A percentile compares a stretch with the other conserved stretches of the same genome.
These are phyloP conservation scores for Sesamia nonagrioides DNA, from an alignment of 1,140 invertebrate species.

Conservation along the genomic window DNA sequence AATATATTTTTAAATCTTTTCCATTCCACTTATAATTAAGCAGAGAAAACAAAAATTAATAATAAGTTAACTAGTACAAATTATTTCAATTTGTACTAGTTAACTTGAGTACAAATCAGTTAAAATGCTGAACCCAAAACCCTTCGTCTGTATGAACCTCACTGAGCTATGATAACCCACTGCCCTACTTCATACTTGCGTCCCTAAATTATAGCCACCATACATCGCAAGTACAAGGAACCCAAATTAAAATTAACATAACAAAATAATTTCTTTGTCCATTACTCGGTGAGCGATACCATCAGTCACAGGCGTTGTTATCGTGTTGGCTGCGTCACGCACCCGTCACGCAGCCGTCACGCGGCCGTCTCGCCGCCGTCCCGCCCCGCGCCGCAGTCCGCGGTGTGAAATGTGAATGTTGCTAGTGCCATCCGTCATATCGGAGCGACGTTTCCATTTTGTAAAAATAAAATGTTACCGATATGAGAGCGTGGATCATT, in stretches of 20 bases:
- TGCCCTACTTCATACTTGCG: background rate
- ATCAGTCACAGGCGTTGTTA: conserved; percentile 12
- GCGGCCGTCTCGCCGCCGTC: background rate
- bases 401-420: conserved; percentile 19
- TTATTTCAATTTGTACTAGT: no score
- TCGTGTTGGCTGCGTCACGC: background rate
- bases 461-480: conserved; percentile 11
- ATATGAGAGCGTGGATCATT: background rate
- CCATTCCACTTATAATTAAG: background rate
- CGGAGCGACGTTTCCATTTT: conserved; percentile 21
- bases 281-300: background rate
- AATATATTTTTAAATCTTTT: background rate
- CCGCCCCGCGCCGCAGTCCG: background rate
- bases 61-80: no score
- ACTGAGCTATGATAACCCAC: background rate
- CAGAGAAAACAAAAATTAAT: no score
- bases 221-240: background rate
- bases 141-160: no score
- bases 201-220: background rate
- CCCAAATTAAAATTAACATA: conserved; percentile 10
- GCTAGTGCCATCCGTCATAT: conserved; percentile 26
- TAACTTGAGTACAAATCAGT: no score
- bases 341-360: conserved; percentile 7
- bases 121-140: no score
- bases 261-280: conserved; percentile 13